These are phyloP conservation scores for Montifringilla adamsi DNA, from an alignment of 2,113 vertebrate genomes.

Conservation along the genomic window DNA sequence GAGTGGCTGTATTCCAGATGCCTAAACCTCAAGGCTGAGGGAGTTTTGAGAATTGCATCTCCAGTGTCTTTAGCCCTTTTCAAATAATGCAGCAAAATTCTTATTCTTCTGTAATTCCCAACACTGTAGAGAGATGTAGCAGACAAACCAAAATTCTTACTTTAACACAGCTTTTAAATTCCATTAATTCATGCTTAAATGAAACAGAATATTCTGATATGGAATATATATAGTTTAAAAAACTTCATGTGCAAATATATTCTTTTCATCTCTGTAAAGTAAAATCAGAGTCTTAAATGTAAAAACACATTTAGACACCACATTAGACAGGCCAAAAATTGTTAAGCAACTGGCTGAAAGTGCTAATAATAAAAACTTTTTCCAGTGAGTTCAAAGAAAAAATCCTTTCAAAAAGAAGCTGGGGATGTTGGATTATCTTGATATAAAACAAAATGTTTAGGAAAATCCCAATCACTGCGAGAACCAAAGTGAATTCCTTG, in stretches of 20 bases:
- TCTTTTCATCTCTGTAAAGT: background rate
- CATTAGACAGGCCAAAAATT: background rate
- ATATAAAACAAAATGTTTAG: background rate
- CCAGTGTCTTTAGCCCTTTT: background rate
- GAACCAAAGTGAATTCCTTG: background rate
- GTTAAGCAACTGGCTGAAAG: background rate
- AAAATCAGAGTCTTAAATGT: background rate
- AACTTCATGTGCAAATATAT: background rate
- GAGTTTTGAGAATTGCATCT: background rate
- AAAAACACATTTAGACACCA: background rate
- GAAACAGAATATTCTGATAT: background rate
- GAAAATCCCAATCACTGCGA: background rate
- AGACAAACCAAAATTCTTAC: background rate
- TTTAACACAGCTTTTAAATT: background rate
- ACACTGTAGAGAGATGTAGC: background rate
- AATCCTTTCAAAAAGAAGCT: background rate
- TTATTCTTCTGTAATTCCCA: background rate
- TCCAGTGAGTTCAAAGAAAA: background rate
- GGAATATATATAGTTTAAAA: background rate
- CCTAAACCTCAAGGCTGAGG: background rate
- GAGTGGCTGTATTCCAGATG: background rate
- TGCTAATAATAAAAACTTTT: background rate
- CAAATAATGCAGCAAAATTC: background rate
- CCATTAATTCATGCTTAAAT: background rate
- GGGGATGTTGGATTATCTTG: background rate